phyloP scores from a whole-genome alignment of 2,888 invertebrate species.

The Horisme vitalbata region DNA sequence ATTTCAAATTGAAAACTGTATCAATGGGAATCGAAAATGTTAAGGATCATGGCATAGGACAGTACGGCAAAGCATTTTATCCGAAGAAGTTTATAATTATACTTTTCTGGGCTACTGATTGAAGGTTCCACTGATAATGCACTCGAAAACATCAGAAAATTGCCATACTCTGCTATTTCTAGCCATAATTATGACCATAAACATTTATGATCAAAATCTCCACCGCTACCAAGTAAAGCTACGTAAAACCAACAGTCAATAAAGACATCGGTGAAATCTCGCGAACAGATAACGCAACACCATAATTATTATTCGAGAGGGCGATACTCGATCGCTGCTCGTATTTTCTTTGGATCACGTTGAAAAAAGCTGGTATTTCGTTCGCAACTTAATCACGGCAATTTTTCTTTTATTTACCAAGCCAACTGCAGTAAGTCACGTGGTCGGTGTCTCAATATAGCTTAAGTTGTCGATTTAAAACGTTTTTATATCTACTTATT shows the following conservation, averaged over 20 bases:
- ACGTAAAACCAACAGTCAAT: conserved; percentile 50
- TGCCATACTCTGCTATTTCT: conserved; percentile 10
- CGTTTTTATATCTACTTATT: conserved; percentile 43
- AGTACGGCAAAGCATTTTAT: no score
- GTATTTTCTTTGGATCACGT: conserved; percentile 47
- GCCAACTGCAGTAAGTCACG: conserved; percentile 46
- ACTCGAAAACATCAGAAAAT: neutral
- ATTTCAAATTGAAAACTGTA: no score
- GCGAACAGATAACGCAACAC: conserved; percentile 58
- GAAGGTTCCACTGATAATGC: conserved; percentile 5
- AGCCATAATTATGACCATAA: conserved; percentile 17
- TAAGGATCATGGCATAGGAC: no score
- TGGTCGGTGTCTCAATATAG: conserved; percentile 50
- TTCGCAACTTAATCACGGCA: conserved; percentile 51
- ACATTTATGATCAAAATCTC: conserved; percentile 22
- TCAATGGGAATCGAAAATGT: no score
- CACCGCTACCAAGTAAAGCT: conserved; percentile 17
- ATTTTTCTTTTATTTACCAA: conserved; percentile 44
- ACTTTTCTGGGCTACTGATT: conserved; percentile 17
- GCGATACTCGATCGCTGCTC: conserved; percentile 53
- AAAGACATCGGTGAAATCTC: conserved; percentile 69
- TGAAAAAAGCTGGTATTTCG: conserved; percentile 43
- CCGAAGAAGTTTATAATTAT: conserved; percentile 21
- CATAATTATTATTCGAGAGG: conserved; percentile 63
- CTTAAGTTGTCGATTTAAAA: conserved; percentile 38